Percentiles rank a stretch among this genome's conserved stretches.
Conservation (phyloP, 92 coral and sea anemone species). For the Phenganax subtilis region DNA sequence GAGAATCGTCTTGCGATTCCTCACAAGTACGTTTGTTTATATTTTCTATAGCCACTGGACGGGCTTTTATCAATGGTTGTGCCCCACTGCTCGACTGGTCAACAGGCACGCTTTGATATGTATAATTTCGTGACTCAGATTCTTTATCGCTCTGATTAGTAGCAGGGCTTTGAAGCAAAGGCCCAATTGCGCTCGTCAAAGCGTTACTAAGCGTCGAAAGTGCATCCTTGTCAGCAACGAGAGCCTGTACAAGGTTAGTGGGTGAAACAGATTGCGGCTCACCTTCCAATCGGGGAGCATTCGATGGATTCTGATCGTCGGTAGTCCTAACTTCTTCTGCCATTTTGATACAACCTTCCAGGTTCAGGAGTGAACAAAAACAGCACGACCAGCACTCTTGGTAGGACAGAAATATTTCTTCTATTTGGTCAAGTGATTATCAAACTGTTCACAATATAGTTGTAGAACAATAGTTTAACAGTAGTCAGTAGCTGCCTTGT, state of each 20-base stretch:
- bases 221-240: constrained; percentile 46
- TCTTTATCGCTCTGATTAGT: constrained; percentile 13
- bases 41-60: constrained; percentile 28
- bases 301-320: constrained; percentile 22
- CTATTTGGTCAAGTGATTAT: no score
- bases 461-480: no score
- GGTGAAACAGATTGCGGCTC: constrained; percentile 30
- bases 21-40: constrained; percentile 30
- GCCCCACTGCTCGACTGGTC: constrained; percentile 43
- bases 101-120: constrained; percentile 37
- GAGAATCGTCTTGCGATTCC: constrained; percentile 28
- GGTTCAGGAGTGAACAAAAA: constrained; percentile 47
- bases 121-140: neutral
- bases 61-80: constrained; percentile 1
- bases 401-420: no score
- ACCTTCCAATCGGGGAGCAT: constrained; percentile 40
- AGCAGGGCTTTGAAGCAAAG: constrained; percentile 36
- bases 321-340: constrained; percentile 6
- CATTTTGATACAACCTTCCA: constrained; percentile 21
- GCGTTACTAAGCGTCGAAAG: neutral
- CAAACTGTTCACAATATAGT: no score
- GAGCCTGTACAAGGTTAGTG: constrained; percentile 2
- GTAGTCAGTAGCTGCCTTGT: no score
- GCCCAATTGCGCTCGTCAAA: constrained; percentile 36
- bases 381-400: no score